Evolutionary conservation across 2,113 vertebrate genomes (phyloP).

Genomic region (Aviceda subcristata): DNA sequence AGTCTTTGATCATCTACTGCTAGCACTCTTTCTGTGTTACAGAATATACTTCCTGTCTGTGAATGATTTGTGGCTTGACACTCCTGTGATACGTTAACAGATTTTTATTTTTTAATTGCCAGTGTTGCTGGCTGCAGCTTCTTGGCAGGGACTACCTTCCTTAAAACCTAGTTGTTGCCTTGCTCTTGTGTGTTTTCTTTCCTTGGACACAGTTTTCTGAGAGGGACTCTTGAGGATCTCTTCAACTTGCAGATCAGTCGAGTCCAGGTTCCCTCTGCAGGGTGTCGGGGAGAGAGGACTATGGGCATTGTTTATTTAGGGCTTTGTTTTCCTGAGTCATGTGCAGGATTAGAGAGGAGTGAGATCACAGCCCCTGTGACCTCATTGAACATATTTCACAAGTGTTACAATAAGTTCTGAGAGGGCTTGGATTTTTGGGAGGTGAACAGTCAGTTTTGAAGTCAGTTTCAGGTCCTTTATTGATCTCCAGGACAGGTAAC

Average conservation of each 20-base stretch:
- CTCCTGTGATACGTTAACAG: not conserved
- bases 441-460: not conserved
- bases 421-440: not conserved
- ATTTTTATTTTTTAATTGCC: not conserved
- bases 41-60: not conserved
- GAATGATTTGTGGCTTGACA: not conserved
- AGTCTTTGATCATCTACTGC: not conserved
- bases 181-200: not conserved
- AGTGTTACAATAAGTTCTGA: not conserved
- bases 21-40: not conserved
- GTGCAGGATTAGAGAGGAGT: not conserved
- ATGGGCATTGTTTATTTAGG: not conserved
- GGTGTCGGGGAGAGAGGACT: not conserved
- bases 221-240: not conserved
- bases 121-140: not conserved
- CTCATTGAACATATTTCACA: not conserved
- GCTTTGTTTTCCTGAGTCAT: not conserved
- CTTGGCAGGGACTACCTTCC: not conserved
- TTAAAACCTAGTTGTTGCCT: not conserved
- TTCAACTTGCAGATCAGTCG: not conserved
- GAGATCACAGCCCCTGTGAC: not conserved
- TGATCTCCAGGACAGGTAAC: not conserved
- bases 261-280: not conserved
- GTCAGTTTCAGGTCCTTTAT: not conserved
- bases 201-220: not conserved